These are phyloP conservation scores for Cirrhinus molitorella DNA, from an alignment of 2,797 vertebrate species.

Conservation along the genomic window DNA sequence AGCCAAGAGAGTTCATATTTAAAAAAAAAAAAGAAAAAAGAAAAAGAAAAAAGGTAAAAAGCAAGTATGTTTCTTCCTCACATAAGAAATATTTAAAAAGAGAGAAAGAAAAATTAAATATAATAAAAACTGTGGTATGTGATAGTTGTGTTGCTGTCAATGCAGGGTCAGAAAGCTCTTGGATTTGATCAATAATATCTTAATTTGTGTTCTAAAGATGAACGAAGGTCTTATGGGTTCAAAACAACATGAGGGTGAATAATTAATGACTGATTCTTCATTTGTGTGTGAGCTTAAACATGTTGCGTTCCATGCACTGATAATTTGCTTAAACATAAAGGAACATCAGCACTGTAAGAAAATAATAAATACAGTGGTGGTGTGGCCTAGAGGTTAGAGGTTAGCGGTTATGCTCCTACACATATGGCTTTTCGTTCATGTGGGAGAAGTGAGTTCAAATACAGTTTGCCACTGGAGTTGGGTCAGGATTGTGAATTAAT, in stretches of 20 bases:
- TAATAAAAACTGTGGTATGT: too few species aligned
- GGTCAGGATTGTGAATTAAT: conserved; percentile 21
- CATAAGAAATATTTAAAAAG: too few species aligned
- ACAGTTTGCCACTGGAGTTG: not conserved
- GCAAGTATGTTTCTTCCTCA: too few species aligned
- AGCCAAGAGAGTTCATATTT: not conserved
- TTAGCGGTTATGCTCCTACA: conserved; percentile 15
- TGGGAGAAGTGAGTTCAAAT: not conserved
- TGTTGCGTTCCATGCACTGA: not conserved
- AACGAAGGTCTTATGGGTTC: too few species aligned
- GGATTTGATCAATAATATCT: too few species aligned
- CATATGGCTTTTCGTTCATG: not conserved
- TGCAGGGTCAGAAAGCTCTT: too few species aligned
- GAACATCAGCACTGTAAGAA: not conserved
- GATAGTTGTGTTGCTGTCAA: too few species aligned
- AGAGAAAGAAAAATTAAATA: too few species aligned
- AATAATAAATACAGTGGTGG: not conserved
- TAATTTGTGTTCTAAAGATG: too few species aligned
- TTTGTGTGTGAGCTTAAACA: not conserved
- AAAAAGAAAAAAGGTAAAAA: too few species aligned
- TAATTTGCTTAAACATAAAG: not conserved
- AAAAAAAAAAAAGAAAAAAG: not conserved
- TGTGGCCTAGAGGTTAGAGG: not conserved
- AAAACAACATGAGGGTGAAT: too few species aligned
- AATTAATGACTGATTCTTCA: too few species aligned